Percentiles rank a stretch among this genome's conserved stretches.
Conservation (phyloP, 2,113 vertebrate genomes). For the Rhodinocichla rosea region DNA sequence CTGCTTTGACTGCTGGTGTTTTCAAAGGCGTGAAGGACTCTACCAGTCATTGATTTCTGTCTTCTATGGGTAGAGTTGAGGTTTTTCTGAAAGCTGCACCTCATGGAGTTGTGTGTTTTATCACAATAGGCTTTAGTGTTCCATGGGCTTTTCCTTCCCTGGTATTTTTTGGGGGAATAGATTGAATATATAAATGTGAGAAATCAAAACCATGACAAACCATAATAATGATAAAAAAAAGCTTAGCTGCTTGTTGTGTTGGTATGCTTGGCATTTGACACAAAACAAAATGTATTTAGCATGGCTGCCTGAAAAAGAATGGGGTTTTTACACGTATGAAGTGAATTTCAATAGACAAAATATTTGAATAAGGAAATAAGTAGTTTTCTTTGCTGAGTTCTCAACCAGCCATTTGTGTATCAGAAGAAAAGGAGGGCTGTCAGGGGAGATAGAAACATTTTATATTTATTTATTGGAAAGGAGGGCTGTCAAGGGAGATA, state of each 20-base stretch:
- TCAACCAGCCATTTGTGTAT: not conserved
- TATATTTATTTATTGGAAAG: not conserved
- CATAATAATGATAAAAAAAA: too few species aligned
- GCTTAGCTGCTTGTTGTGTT: not conserved
- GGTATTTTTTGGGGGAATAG: not conserved
- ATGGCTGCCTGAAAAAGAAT: not conserved
- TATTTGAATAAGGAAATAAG: not conserved
- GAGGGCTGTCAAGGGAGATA: not conserved
- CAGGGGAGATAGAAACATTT: not conserved
- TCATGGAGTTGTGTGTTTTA: not conserved
- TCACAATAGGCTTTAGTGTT: not conserved
- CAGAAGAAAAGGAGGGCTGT: not conserved
- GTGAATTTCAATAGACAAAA: not conserved
- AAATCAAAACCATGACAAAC: not conserved
- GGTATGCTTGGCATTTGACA: not conserved
- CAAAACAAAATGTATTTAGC: not conserved
- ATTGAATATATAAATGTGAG: not conserved
- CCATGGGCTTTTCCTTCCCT: not conserved
- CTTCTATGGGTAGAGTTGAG: not conserved
- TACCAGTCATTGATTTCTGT: not conserved
- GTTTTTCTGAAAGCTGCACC: not conserved
- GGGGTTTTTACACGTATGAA: not conserved
- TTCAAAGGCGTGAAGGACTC: not conserved
- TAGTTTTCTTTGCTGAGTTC: not conserved
- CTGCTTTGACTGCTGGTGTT: not conserved